These are phyloP conservation scores for Actias luna DNA, from an alignment of 2,888 invertebrate genomes.

Conservation along the genomic window DNA sequence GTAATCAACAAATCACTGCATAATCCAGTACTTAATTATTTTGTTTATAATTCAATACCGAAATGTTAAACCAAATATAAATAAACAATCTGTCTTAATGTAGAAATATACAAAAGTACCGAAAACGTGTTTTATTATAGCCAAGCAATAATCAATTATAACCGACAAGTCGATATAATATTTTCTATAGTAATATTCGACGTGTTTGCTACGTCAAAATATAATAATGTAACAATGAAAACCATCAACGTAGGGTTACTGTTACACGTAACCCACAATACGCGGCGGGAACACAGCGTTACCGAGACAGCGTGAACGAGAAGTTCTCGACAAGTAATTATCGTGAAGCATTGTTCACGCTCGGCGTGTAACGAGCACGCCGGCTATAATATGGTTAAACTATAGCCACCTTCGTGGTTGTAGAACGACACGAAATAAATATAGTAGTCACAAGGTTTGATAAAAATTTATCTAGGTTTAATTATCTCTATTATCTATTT, in stretches of 20 bases:
- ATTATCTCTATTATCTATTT: neutral
- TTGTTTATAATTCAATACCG: too few species aligned
- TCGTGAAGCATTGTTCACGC: constrained; percentile 47
- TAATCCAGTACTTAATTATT: too few species aligned
- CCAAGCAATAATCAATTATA: neutral
- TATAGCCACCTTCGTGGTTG: constrained; percentile 31
- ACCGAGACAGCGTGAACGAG: constrained; percentile 22
- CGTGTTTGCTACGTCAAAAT: constrained; percentile 4
- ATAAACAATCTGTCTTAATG: neutral
- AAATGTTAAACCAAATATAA: too few species aligned
- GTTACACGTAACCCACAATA: constrained; percentile 10
- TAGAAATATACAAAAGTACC: neutral
- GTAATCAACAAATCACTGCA: too few species aligned
- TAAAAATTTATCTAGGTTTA: neutral
- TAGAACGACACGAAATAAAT: constrained; percentile 1
- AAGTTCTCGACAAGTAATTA: constrained; percentile 47
- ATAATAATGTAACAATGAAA: constrained; percentile 6
- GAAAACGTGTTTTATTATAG: neutral
- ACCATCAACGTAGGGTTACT: constrained; percentile 8
- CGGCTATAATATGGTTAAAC: constrained; percentile 43
- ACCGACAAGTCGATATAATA: neutral
- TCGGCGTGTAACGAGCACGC: constrained; percentile 42
- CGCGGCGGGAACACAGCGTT: constrained; percentile 11
- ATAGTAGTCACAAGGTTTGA: neutral
- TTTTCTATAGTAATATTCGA: neutral